These are phyloP conservation scores for Metridium senile DNA, from an alignment of 92 coral and sea anemone genomes.

Conservation along the genomic window DNA sequence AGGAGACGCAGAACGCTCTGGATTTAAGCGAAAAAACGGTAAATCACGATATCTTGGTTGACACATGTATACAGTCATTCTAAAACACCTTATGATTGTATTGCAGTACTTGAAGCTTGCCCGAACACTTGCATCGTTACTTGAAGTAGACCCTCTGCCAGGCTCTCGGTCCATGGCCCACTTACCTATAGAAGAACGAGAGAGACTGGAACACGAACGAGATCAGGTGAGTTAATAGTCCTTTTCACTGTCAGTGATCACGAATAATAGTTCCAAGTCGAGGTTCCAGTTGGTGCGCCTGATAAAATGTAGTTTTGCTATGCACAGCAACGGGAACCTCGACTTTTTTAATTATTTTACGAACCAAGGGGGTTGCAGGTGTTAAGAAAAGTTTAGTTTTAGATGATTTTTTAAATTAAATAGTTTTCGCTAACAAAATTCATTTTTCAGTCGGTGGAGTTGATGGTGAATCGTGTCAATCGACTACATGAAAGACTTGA, in stretches of 20 bases:
- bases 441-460: constrained; percentile 58
- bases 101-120: constrained; percentile 75
- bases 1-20: constrained; percentile 81
- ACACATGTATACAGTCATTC: neutral
- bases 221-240: constrained; percentile 58
- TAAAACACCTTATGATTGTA: neutral
- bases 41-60: constrained; percentile 30
- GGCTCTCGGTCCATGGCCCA: constrained; percentile 93
- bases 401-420: too few relatives aligned
- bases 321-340: too few relatives aligned
- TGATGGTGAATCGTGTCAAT: constrained; percentile 60
- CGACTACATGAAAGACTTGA: constrained; percentile 71
- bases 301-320: too few relatives aligned
- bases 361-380: neutral
- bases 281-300: too few relatives aligned
- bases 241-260: too few relatives aligned
- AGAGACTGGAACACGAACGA: constrained; percentile 76
- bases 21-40: constrained; percentile 91
- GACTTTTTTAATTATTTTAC: neutral
- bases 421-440: neutral
- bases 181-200: constrained; percentile 83
- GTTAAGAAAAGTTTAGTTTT: too few relatives aligned
- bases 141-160: constrained; percentile 74
- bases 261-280: too few relatives aligned
- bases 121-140: constrained; percentile 70